phyloP scores from a whole-genome alignment of 2,797 vertebrate genomes.

The Moxostoma hubbsi region DNA sequence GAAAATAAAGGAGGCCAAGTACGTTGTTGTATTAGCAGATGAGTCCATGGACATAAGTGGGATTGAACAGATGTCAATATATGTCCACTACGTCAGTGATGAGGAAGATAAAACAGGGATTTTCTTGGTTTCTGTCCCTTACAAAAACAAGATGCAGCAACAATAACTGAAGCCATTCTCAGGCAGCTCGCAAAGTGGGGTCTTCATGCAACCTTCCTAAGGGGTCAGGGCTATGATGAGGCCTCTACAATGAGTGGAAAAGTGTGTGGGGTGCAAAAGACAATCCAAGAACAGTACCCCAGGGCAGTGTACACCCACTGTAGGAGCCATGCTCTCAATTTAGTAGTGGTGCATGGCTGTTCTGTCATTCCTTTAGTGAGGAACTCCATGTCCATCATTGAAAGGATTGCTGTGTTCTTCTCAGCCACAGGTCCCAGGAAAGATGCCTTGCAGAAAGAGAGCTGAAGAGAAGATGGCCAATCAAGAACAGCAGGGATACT shows the following conservation, averaged over 20 bases:
- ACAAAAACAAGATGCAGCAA: slow-evolving; percentile 20
- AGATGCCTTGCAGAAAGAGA: slow-evolving; percentile 20
- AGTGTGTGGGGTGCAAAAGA: slow-evolving; percentile 38
- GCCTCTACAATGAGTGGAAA: slow-evolving; percentile 38
- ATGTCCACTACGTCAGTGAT: slow-evolving; percentile 15
- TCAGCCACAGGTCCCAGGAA: slow-evolving; percentile 24
- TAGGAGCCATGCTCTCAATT: slow-evolving; percentile 43
- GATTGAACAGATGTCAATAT: slow-evolving; percentile 16
- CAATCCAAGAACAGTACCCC: slow-evolving; percentile 34
- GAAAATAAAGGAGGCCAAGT: too few species aligned
- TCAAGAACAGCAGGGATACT: slow-evolving; percentile 40
- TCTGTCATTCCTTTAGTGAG: slow-evolving; percentile 33
- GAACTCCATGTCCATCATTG: slow-evolving; percentile 8
- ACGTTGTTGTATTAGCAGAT: too few species aligned
- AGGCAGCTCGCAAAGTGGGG: slow-evolving; percentile 33
- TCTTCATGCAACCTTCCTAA: slow-evolving; percentile 32
- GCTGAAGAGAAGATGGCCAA: slow-evolving; percentile 18
- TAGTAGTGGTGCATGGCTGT: slow-evolving; percentile 43
- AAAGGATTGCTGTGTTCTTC: slow-evolving; percentile 40
- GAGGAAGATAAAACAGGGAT: slow-evolving; percentile 22
- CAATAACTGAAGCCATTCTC: slow-evolving; percentile 21
- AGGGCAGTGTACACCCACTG: slow-evolving; percentile 37
- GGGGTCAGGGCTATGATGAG: slow-evolving; percentile 34
- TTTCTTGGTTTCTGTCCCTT: slow-evolving; percentile 33
- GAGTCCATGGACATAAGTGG: background rate